Evolutionary conservation across 2,797 vertebrate genomes (phyloP), one percentile per base, ranked within the genome.

Genomic region (Sebastes kiyomatsui): DNA sequence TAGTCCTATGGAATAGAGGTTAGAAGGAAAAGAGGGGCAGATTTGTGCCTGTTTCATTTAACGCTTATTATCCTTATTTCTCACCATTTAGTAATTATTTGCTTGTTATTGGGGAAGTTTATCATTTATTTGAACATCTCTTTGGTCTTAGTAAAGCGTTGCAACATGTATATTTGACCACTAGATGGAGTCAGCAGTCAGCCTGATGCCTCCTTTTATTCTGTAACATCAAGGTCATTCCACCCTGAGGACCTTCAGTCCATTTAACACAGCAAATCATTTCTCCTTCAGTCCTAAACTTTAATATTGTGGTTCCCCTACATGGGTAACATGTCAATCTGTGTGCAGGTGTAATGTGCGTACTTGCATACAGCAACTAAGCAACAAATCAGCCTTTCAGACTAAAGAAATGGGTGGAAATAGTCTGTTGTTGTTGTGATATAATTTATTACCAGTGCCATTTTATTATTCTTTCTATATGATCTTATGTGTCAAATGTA

Each of bases 371-470:
- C 22, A 68, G 42, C 42, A 42, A 28, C 18, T 52, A 74, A 78
- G 81, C 73, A 87, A 71, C 75, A 79, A 75, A 83, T 83, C 81
- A 78, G 89, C 89, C 90, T 92, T 86, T 87, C 62, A 88, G 72
- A 68, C 64, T 77, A 49, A 54, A 80, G 52, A 67, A 46, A 60
- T 23, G 30, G 23, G 71, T 68, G 65, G 72, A 72, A 68, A 72
- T 72, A 54, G 35, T 75, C 77, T 62, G 30, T 76, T 83, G 23
- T 86, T 35, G 35, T 38, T 88, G 66, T 66, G 62, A 68, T 81
- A 73, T 90, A 16, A 85, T 87, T 92, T 85, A 70, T 87, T 78
- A 83, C 77, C 87, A 89, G 91, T 94, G 92, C 90, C 91, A 91
- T 82, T 90, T 87, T 79, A 76, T 85, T 84, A 74, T 90, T 84